A percentile compares a stretch with the other conserved stretches of the same genome.
These are phyloP conservation scores for Beaufortia kweichowensis DNA, from an alignment of 2,113 vertebrate genomes.

Conservation along the genomic window DNA sequence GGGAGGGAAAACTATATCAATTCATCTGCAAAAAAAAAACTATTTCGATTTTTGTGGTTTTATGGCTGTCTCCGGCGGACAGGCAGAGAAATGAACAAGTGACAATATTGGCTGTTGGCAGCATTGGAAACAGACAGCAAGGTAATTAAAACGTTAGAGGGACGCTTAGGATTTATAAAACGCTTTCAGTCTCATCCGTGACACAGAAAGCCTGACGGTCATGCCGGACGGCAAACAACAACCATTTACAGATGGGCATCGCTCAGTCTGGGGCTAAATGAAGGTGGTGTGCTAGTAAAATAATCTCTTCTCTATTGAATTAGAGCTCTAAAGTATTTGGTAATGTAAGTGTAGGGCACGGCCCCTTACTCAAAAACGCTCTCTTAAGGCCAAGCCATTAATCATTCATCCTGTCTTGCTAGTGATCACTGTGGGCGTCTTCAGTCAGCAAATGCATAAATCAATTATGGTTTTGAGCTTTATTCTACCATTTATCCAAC, in stretches of 20 bases:
- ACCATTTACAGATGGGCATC: constrained; percentile 2
- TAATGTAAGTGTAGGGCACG: constrained; percentile 49
- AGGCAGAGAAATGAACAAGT: constrained; percentile 35
- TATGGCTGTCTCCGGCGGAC: constrained; percentile 42
- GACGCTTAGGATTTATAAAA: constrained; percentile 47
- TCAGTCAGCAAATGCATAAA: constrained; percentile 81
- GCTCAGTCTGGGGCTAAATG: constrained; percentile 41
- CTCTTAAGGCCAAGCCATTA: constrained; percentile 58
- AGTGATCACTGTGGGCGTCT: constrained; percentile 72
- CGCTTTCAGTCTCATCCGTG: constrained; percentile 31
- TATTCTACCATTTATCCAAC: constrained; percentile 76
- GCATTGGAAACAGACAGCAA: constrained; percentile 37
- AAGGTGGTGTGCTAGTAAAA: constrained; percentile 46
- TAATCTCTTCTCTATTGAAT: constrained; percentile 50
- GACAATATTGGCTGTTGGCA: constrained; percentile 45
- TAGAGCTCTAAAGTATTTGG: constrained; percentile 47
- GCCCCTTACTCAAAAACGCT: constrained; percentile 42
- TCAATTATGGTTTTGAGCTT: constrained; percentile 83
- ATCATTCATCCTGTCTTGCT: constrained; percentile 69
- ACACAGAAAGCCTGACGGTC: constrained; percentile 18
- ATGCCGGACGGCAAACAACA: constrained; percentile 21
- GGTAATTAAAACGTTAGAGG: constrained; percentile 21
- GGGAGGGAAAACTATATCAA: constrained; percentile 31
- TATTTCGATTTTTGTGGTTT: constrained; percentile 18
- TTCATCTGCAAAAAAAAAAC: constrained; percentile 29